A percentile compares a stretch with the other conserved stretches of the same genome.
These are phyloP conservation scores for Neosilurus hyrtlii DNA, from an alignment of 2,797 vertebrate genomes.

Conservation along the genomic window DNA sequence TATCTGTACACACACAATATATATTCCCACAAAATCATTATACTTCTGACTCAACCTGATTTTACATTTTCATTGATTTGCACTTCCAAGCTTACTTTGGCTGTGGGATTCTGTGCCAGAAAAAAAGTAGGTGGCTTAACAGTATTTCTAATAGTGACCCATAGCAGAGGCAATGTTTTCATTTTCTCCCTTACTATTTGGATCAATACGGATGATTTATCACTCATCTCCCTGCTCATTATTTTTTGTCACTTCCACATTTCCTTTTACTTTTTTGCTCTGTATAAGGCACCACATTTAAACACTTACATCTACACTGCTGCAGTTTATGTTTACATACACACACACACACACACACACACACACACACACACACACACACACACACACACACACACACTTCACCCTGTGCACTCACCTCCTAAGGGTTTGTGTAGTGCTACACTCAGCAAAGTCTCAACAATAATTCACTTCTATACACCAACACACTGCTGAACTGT, in stretches of 20 bases:
- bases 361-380: constrained; percentile 16
- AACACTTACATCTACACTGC: neutral
- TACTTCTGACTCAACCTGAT: neutral
- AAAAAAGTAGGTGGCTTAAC: constrained; percentile 1
- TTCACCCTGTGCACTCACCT: neutral
- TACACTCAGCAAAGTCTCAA: constrained; percentile 74
- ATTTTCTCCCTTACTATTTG: neutral
- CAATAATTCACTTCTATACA: constrained; percentile 73
- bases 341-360: constrained; percentile 19
- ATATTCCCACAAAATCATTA: neutral
- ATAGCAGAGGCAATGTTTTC: constrained; percentile 25
- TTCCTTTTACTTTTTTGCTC: neutral
- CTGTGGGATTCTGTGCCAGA: constrained; percentile 18
- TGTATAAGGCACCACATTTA: neutral
- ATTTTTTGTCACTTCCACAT: neutral
- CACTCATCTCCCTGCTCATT: neutral
- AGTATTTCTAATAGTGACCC: constrained; percentile 9
- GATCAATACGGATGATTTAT: constrained; percentile 37
- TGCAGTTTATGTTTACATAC: neutral
- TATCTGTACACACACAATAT: too few species aligned
- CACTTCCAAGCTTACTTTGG: too few species aligned
- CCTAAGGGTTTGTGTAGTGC: constrained; percentile 51
- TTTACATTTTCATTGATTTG: too few species aligned
- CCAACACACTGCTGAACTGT: constrained; percentile 59
- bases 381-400: constrained; percentile 15